Conservation (phyloP, 1,140 invertebrate genomes). For the Ips typographus region DNA sequence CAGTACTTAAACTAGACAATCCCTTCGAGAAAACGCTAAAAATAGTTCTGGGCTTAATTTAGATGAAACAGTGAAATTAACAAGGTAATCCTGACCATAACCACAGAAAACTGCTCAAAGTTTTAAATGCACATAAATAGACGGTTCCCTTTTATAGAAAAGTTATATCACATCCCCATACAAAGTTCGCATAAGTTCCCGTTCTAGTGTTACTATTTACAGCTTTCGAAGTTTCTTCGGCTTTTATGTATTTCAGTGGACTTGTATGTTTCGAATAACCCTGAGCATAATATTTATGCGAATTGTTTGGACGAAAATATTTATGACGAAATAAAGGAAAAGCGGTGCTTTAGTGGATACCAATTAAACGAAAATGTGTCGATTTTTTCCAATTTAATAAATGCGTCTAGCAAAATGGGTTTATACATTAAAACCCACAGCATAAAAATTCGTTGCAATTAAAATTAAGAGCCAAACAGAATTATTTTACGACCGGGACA, state of each 20-base stretch:
- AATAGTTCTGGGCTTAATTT: constrained; percentile 27
- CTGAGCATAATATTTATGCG: too few species aligned
- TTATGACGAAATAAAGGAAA: too few species aligned
- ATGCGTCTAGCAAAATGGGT: too few species aligned
- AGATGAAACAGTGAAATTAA: constrained; percentile 25
- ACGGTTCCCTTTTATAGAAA: constrained; percentile 29
- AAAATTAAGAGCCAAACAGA: background rate
- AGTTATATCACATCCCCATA: constrained; percentile 26
- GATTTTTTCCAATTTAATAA: too few species aligned
- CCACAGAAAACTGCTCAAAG: constrained; percentile 35
- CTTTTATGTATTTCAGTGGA: constrained; percentile 20
- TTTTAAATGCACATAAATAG: constrained; percentile 37
- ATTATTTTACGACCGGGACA: background rate
- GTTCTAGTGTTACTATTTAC: constrained; percentile 27
- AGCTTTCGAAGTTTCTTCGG: constrained; percentile 24
- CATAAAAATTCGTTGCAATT: background rate
- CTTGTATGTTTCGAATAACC: too few species aligned
- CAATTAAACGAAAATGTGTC: too few species aligned
- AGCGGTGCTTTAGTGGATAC: too few species aligned
- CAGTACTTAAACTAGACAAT: background rate
- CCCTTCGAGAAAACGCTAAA: background rate
- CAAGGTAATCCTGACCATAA: constrained; percentile 29
- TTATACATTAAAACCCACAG: too few species aligned
- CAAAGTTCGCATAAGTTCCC: constrained; percentile 24
- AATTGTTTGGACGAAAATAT: too few species aligned